These are phyloP conservation scores for Ptychodera flava DNA, from an alignment of 35 echinoderm and acorn worm genomes.

Conservation along the genomic window DNA sequence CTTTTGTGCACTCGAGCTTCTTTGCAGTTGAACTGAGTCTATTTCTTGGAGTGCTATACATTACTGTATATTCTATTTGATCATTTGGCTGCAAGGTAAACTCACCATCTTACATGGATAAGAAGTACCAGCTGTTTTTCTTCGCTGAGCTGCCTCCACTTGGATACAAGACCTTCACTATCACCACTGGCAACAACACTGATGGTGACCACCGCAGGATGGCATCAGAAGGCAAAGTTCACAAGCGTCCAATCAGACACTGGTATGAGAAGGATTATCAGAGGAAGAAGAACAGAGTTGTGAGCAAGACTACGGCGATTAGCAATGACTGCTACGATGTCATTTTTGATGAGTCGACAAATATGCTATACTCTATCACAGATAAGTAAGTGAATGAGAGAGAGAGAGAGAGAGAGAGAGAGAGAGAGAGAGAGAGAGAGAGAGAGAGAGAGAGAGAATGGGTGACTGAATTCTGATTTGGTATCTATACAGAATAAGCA, in stretches of 20 bases:
- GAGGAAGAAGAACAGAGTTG: neutral
- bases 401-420: neutral
- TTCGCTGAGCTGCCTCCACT: slow-evolving; percentile 42
- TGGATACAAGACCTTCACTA: slow-evolving; percentile 26
- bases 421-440: no score
- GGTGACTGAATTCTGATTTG: no score
- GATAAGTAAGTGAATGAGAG: slow-evolving; percentile 38
- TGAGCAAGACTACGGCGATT: slow-evolving; percentile 15
- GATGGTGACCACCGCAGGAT: neutral
- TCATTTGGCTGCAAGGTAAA: no score
- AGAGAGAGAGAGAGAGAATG: no score
- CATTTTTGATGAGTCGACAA: slow-evolving; percentile 32
- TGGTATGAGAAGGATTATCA: neutral
- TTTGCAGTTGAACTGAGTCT: no score
- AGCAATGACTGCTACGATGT: slow-evolving; percentile 52
- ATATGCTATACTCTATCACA: slow-evolving; percentile 30
- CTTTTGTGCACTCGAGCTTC: no score
- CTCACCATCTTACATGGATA: slow-evolving; percentile 15
- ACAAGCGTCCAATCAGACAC: neutral
- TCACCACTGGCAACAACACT: slow-evolving; percentile 1
- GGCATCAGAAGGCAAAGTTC: neutral
- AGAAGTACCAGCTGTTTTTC: slow-evolving; percentile 42
- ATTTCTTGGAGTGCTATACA: no score
- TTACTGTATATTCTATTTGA: no score
- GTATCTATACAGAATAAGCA: no score